phyloP scores from a whole-genome alignment of 2,888 invertebrate genomes.

The Ernsta delagoae region DNA sequence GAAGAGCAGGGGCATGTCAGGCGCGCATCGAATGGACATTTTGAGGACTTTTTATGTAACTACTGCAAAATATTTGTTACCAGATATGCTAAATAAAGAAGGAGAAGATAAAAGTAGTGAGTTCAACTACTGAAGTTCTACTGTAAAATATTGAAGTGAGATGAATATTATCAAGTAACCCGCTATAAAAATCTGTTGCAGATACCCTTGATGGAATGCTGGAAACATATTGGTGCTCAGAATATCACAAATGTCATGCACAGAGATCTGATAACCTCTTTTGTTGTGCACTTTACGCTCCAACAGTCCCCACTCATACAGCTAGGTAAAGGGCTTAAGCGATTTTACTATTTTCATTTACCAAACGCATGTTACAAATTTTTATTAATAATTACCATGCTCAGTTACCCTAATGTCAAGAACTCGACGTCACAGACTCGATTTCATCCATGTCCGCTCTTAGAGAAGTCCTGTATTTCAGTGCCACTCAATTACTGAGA shows the following conservation, averaged over 20 bases:
- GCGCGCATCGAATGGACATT: slow-evolving; percentile 89
- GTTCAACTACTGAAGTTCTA: no score
- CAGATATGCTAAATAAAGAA: slow-evolving; percentile 57
- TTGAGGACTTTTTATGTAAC: slow-evolving; percentile 91
- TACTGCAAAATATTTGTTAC: slow-evolving; percentile 82
- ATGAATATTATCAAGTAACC: no score
- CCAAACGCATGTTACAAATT: no score
- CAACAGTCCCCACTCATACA: slow-evolving; percentile 90
- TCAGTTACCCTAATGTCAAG: no score
- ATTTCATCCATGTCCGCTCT: no score
- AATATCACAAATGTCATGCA: slow-evolving; percentile 94
- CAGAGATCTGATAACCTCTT: slow-evolving; percentile 87
- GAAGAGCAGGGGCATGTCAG: slow-evolving; percentile 84
- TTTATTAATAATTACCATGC: no score
- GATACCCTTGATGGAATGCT: slow-evolving; percentile 47
- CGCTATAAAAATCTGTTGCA: no score
- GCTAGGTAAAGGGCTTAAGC: slow-evolving; percentile 83
- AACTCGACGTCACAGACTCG: no score
- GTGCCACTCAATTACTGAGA: no score
- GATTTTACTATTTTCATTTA: slow-evolving; percentile 9
- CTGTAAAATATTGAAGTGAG: no score
- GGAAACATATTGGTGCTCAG: slow-evolving; percentile 93
- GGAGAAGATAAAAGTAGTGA: slow-evolving; percentile 38
- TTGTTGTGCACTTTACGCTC: slow-evolving; percentile 89
- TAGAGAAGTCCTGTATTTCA: no score